These are phyloP conservation scores for Aplysina aerophoba DNA, from an alignment of 37 sponge, comb jelly and placozoan genomes.

Conservation along the genomic window DNA sequence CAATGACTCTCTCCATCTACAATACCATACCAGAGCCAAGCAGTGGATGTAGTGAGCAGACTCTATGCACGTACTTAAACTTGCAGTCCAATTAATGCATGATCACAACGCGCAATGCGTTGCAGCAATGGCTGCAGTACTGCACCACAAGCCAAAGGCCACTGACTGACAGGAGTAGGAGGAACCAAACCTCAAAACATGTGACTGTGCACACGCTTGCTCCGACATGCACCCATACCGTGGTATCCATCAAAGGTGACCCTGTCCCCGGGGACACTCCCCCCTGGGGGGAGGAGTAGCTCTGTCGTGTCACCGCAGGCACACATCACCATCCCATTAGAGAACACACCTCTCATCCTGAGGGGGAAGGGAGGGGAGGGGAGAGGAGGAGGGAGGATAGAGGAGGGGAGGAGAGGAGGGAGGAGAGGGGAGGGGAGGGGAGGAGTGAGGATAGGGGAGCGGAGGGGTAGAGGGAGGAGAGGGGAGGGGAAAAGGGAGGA, in stretches of 20 bases:
- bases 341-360: conserved; percentile 89
- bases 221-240: conserved; percentile 37
- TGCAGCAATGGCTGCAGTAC: no score
- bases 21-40: no score
- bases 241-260: conserved; percentile 83
- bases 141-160: no score
- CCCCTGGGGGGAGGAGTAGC: conserved; percentile 87
- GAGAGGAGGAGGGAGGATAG: background rate
- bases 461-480: no score
- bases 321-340: conserved; percentile 99
- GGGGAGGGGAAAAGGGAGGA: background rate
- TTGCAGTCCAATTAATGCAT: no score
- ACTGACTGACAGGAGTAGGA: background rate
- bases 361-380: background rate
- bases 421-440: background rate
- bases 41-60: no score
- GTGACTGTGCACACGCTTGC: background rate
- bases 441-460: background rate
- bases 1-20: no score
- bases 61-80: no score
- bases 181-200: background rate
- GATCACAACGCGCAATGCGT: no score
- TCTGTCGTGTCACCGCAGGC: conserved; percentile 75
- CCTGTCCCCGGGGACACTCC: conserved; percentile 84
- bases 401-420: no score